Percentiles rank a stretch among this genome's conserved stretches.
Evolutionary conservation across 2,888 invertebrate genomes (phyloP).

Genomic region (Trimorus sp.): DNA sequence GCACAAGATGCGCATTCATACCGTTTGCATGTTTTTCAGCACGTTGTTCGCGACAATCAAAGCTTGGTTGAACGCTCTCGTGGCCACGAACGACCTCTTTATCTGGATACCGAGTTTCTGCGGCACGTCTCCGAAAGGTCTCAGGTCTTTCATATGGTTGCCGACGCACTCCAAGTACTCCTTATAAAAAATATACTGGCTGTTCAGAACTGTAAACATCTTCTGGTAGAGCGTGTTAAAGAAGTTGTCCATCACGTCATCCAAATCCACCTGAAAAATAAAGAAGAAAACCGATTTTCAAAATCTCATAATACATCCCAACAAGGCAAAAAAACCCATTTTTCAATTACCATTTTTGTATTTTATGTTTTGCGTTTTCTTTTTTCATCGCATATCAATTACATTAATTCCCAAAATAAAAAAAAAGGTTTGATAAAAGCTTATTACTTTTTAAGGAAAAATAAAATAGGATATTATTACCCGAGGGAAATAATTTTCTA

Average conservation of each 20-base stretch:
- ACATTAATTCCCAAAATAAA: too few species aligned
- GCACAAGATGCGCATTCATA: constrained; percentile 72
- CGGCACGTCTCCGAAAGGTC: constrained; percentile 97
- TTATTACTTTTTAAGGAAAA: too few species aligned
- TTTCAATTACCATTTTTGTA: too few species aligned
- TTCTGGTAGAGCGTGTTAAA: constrained; percentile 96
- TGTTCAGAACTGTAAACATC: constrained; percentile 97
- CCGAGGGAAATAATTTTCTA: too few species aligned
- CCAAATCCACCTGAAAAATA: constrained; percentile 87
- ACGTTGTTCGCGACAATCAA: constrained; percentile 91
- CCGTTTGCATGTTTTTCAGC: constrained; percentile 89
- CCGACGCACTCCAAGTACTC: constrained; percentile 94
- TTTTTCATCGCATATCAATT: too few species aligned
- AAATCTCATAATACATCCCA: too few species aligned
- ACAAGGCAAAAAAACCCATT: too few species aligned
- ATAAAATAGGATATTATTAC: too few species aligned
- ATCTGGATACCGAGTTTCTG: constrained; percentile 94
- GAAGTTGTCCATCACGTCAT: constrained; percentile 94
- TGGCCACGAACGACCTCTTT: constrained; percentile 96
- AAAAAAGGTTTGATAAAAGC: too few species aligned
- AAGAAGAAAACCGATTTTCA: not conserved
- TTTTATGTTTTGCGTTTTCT: too few species aligned
- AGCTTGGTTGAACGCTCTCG: constrained; percentile 95
- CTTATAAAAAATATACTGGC: constrained; percentile 94
- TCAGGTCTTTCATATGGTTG: constrained; percentile 95